A percentile compares a stretch with the other conserved stretches of the same genome.
Evolutionary conservation across 2,113 vertebrate genomes (phyloP).

Genomic region (Sinocyclocheilus anshuiensis): DNA sequence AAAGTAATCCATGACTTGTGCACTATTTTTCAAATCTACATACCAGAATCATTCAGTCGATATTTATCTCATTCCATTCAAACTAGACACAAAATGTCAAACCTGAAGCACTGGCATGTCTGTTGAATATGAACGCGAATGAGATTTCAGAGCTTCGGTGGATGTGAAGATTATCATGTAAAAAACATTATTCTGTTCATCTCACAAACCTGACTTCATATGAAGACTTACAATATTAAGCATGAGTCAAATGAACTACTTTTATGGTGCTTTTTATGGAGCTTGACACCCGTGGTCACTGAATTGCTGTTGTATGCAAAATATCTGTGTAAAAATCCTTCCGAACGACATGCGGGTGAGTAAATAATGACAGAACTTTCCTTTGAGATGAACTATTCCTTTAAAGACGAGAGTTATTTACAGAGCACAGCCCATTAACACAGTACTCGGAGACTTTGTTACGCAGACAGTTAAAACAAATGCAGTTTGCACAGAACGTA

Average conservation of each 20-base stretch:
- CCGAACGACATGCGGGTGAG: not conserved
- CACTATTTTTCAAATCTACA: not conserved
- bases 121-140: too few relatives aligned
- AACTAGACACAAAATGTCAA: not conserved
- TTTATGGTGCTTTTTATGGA: not conserved
- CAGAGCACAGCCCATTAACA: slow-evolving; percentile 6
- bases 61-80: not conserved
- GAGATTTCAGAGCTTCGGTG: too few relatives aligned
- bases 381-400: slow-evolving; percentile 12
- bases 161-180: too few relatives aligned
- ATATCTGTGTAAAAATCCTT: not conserved
- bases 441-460: slow-evolving; percentile 10
- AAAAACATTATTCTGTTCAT: too few relatives aligned
- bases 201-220: too few relatives aligned
- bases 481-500: slow-evolving; percentile 14
- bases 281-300: not conserved
- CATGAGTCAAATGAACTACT: not conserved
- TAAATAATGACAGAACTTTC: not conserved
- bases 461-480: slow-evolving; percentile 22
- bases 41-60: not conserved
- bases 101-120: too few relatives aligned
- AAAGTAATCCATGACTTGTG: too few relatives aligned
- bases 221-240: not conserved
- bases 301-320: not conserved
- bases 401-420: not conserved